Evolutionary conservation across 2,797 vertebrate species (phyloP).

Genomic region (Spheniscus humboldti): DNA sequence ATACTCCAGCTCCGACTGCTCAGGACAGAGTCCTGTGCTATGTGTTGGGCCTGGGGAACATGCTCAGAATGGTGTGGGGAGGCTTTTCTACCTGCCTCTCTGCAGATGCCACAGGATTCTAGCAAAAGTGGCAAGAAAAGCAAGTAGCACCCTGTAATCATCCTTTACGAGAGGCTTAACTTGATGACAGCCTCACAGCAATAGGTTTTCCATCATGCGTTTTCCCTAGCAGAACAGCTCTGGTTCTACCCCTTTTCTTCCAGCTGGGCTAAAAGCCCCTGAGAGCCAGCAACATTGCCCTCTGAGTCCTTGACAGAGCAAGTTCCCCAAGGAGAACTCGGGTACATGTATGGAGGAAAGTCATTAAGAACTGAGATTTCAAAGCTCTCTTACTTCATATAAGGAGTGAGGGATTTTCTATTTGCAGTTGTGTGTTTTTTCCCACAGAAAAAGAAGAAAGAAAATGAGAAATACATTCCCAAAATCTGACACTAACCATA

Average conservation of each 20-base stretch:
- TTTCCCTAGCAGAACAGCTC: background rate
- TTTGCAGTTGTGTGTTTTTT: background rate
- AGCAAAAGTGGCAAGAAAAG: background rate
- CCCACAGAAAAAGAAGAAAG: background rate
- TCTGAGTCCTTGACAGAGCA: background rate
- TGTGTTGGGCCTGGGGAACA: background rate
- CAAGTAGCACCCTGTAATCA: background rate
- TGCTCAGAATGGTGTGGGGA: rapidly evolving
- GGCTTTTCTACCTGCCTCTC: background rate
- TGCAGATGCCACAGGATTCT: background rate
- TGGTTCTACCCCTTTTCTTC: background rate
- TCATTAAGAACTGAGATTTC: background rate
- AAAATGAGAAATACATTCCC: background rate
- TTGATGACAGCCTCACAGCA: background rate
- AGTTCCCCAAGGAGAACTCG: background rate
- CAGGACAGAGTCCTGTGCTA: background rate
- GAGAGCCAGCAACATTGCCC: background rate
- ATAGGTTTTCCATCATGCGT: background rate
- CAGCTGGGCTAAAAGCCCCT: background rate
- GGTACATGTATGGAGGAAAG: background rate
- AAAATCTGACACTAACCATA: background rate
- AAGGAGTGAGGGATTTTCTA: background rate
- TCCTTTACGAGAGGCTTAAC: background rate
- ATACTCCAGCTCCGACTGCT: background rate
- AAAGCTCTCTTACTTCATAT: background rate